phyloP scores from a whole-genome alignment of 2,888 invertebrate genomes.

The Drosophila histrio region DNA sequence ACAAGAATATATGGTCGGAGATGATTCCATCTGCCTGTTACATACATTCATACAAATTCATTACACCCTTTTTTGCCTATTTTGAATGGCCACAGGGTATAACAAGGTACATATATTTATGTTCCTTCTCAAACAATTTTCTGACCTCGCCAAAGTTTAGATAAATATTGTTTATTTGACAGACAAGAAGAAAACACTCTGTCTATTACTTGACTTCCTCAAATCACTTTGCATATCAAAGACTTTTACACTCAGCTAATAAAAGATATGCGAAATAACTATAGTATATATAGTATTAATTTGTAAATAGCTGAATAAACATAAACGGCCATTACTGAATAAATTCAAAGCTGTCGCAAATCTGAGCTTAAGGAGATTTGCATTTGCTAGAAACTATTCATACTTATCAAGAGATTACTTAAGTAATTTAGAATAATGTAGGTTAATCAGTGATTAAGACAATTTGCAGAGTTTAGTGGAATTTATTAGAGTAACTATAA shows the following conservation, averaged over 20 bases:
- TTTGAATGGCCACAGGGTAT: too few relatives aligned
- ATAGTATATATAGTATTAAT: not conserved
- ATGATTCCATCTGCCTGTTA: too few relatives aligned
- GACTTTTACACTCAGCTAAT: not conserved
- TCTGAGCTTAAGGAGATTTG: not conserved
- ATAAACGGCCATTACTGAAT: not conserved
- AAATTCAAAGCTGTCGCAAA: not conserved
- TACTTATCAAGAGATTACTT: not conserved
- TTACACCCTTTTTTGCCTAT: too few relatives aligned
- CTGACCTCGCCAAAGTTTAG: too few relatives aligned
- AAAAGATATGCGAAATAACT: not conserved
- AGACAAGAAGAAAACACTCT: not conserved
- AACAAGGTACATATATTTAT: too few relatives aligned
- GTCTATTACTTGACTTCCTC: not conserved
- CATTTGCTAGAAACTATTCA: not conserved
- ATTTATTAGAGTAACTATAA: constrained; percentile 1
- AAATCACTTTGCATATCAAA: too few relatives aligned
- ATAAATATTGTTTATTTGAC: too few relatives aligned
- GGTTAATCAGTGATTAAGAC: constrained; percentile 22
- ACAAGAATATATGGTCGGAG: too few relatives aligned
- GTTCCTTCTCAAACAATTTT: too few relatives aligned
- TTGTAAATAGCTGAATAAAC: not conserved
- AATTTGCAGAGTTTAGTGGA: constrained; percentile 21
- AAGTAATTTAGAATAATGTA: constrained; percentile 5
- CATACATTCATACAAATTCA: too few relatives aligned